These are phyloP conservation scores for Antennarius maculatus DNA, from an alignment of 2,797 vertebrate genomes.

Conservation along the genomic window DNA sequence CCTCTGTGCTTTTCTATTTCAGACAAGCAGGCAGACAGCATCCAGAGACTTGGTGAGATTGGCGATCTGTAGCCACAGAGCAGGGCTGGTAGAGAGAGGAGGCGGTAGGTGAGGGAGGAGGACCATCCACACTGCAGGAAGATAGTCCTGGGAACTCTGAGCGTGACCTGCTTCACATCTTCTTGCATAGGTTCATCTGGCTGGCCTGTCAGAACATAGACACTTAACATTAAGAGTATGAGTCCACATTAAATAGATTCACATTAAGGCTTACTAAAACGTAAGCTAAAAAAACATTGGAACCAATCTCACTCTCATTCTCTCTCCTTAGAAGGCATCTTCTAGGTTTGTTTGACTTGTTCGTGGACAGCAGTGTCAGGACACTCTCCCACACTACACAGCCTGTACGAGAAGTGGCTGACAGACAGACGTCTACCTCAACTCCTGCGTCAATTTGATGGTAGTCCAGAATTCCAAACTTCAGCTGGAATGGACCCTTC, in stretches of 20 bases:
- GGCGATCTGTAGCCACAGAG: constrained; percentile 45
- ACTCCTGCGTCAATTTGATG: constrained; percentile 54
- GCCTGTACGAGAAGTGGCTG: constrained; percentile 48
- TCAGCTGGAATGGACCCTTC: constrained; percentile 72
- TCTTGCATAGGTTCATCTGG: constrained; percentile 18
- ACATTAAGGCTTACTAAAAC: no score
- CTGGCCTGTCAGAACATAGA: constrained; percentile 29
- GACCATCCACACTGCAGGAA: constrained; percentile 43
- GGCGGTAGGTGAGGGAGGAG: constrained; percentile 39
- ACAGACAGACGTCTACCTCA: constrained; percentile 75
- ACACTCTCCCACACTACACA: constrained; percentile 71
- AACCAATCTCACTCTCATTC: constrained; percentile 16
- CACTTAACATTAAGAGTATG: neutral
- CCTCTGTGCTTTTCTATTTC: constrained; percentile 81
- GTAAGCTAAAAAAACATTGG: neutral
- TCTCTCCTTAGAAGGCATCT: neutral
- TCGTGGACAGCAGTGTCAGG: constrained; percentile 72
- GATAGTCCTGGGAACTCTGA: constrained; percentile 47
- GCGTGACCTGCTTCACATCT: constrained; percentile 53
- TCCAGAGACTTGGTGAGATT: constrained; percentile 61
- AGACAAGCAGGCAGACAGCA: constrained; percentile 76
- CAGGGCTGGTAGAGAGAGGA: constrained; percentile 44
- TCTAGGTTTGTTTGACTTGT: constrained; percentile 5
- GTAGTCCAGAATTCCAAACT: constrained; percentile 64
- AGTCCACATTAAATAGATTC: neutral